Percentiles rank a stretch among this genome's conserved stretches.
Evolutionary conservation across 2,888 invertebrate genomes (phyloP).

Genomic region (Cheilosia pagana): DNA sequence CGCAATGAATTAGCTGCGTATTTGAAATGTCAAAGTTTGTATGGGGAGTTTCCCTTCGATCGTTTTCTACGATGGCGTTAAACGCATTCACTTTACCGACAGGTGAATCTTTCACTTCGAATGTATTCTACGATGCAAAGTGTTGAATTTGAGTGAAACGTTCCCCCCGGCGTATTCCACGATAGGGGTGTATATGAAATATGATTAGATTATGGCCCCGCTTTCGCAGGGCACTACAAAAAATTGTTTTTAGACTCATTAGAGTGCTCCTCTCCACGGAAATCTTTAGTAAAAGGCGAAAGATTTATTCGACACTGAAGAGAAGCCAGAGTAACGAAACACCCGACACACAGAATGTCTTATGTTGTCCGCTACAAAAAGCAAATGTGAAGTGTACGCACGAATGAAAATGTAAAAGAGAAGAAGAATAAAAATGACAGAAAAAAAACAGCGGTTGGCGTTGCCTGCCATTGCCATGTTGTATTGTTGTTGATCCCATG

Average conservation of each 20-base stretch:
- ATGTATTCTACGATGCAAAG: too few species aligned
- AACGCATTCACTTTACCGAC: too few species aligned
- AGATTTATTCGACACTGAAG: slow-evolving; percentile 74
- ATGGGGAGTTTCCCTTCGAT: too few species aligned
- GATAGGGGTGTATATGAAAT: too few species aligned
- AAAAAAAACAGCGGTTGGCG: neutral
- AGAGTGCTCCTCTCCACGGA: slow-evolving; percentile 74
- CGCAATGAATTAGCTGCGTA: too few species aligned
- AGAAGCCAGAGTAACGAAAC: slow-evolving; percentile 65
- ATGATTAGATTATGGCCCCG: slow-evolving; percentile 58
- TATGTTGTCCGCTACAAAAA: slow-evolving; percentile 6
- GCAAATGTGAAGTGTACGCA: slow-evolving; percentile 45
- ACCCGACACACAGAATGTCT: neutral
- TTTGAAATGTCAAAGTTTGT: too few species aligned
- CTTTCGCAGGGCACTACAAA: slow-evolving; percentile 63
- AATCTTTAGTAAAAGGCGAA: slow-evolving; percentile 75
- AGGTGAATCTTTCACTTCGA: too few species aligned
- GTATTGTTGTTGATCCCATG: too few species aligned
- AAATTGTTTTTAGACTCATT: slow-evolving; percentile 70
- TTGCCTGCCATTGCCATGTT: too few species aligned
- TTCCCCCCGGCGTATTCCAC: too few species aligned
- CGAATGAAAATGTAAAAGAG: slow-evolving; percentile 18
- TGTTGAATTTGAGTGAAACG: too few species aligned
- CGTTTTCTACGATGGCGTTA: too few species aligned
- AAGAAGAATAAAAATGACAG: neutral